Conservation (phyloP, 2,113 vertebrate genomes). For the Lepus americanus region DNA sequence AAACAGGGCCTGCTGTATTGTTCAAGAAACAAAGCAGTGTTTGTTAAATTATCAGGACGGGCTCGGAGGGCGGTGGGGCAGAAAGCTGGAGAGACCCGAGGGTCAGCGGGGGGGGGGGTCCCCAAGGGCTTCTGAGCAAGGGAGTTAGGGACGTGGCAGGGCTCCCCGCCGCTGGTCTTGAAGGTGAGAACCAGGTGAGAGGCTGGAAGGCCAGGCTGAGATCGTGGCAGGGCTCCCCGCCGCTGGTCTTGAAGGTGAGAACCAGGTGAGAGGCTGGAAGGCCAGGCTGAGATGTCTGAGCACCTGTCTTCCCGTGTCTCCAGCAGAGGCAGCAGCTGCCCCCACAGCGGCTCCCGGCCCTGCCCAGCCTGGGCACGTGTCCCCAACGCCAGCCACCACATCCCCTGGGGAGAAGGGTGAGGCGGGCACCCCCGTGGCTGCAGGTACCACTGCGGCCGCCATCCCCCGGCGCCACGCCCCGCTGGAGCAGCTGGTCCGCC, state of each 20-base stretch:
- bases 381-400: constrained; percentile 91
- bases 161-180: background rate
- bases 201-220: background rate
- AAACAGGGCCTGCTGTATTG: background rate
- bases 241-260: background rate
- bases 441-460: constrained; percentile 87
- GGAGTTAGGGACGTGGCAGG: background rate
- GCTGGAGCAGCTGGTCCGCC: constrained; percentile 95
- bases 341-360: constrained; percentile 70
- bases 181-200: background rate
- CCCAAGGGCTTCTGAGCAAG: background rate
- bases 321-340: constrained; percentile 80
- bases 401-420: constrained; percentile 91
- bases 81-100: background rate
- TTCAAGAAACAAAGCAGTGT: background rate
- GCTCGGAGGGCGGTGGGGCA: background rate
- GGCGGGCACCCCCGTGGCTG: constrained; percentile 85
- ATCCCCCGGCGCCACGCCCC: constrained; percentile 95
- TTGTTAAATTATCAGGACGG: background rate
- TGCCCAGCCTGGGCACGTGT: constrained; percentile 89
- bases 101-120: background rate
- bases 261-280: background rate
- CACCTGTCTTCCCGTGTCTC: background rate
- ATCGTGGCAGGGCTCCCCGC: too few relatives aligned
- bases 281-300: background rate